Evolutionary conservation across 1,140 invertebrate species (phyloP).

Genomic region (Plodia interpunctella): DNA sequence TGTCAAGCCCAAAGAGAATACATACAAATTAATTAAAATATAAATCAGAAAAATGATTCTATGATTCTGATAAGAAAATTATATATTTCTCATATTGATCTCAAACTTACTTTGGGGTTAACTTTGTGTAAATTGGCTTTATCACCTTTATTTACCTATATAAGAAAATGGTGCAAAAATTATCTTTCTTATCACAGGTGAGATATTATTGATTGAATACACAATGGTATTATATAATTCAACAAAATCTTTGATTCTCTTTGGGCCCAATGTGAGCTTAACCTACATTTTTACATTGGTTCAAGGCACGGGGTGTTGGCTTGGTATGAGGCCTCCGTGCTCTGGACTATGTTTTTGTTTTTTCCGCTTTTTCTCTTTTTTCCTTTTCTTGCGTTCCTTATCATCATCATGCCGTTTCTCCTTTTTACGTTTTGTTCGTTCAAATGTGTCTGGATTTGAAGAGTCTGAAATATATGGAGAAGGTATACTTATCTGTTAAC

Average conservation of each 20-base stretch:
- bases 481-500: no score
- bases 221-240: background rate
- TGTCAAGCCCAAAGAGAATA: conserved; percentile 42
- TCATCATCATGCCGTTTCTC: conserved; percentile 96
- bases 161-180: background rate
- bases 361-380: conserved; percentile 97
- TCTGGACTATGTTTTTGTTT: conserved; percentile 96
- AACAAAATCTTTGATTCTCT: conserved; percentile 23
- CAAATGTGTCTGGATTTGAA: conserved; percentile 88
- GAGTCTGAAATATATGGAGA: conserved; percentile 64
- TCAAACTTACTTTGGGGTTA: no score
- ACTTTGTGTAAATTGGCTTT: no score
- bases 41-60: background rate
- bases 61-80: no score
- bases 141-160: no score
- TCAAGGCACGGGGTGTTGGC: conserved; percentile 80
- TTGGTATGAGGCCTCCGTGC: conserved; percentile 85
- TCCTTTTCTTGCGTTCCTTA: conserved; percentile 94
- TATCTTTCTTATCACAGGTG: background rate
- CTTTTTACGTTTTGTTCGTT: conserved; percentile 95
- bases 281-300: conserved; percentile 19
- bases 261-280: conserved; percentile 24
- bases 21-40: background rate
- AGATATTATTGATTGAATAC: no score
- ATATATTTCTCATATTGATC: no score